These are phyloP conservation scores for Scrobipalpa atriplicella DNA, from an alignment of 2,888 invertebrate genomes.

Conservation along the genomic window DNA sequence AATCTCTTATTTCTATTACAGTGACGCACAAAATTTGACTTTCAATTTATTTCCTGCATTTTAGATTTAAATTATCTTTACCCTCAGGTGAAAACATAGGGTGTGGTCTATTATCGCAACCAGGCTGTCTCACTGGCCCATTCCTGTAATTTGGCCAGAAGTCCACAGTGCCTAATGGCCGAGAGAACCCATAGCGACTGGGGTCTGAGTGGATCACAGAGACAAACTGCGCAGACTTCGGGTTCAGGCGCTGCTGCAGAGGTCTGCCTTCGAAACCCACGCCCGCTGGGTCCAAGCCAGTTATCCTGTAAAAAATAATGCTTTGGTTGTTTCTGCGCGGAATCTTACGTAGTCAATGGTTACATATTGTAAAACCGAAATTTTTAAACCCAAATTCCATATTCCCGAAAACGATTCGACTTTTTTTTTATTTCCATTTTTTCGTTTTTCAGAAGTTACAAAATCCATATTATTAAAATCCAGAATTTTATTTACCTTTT, in stretches of 20 bases:
- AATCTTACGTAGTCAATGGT: too few relatives aligned
- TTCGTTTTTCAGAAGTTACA: too few relatives aligned
- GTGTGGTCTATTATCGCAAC: conserved; percentile 49
- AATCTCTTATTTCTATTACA: too few relatives aligned
- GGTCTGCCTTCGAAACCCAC: conserved; percentile 58
- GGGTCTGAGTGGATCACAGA: conserved; percentile 68
- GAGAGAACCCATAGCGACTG: conserved; percentile 59
- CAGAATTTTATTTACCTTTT: too few relatives aligned
- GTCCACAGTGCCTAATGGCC: conserved; percentile 60
- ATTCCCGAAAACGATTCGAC: too few relatives aligned
- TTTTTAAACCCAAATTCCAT: too few relatives aligned
- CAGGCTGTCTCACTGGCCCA: conserved; percentile 63
- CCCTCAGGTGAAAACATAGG: conserved; percentile 60
- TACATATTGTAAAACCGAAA: too few relatives aligned
- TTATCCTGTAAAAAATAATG: conserved; percentile 57
- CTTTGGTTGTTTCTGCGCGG: too few relatives aligned
- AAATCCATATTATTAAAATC: too few relatives aligned
- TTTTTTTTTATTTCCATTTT: too few relatives aligned
- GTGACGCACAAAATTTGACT: too few relatives aligned
- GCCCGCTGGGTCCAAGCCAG: conserved; percentile 68
- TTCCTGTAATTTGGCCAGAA: conserved; percentile 70
- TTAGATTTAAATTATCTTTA: conserved; percentile 33
- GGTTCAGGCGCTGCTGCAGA: conserved; percentile 47
- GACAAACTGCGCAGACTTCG: conserved; percentile 59
- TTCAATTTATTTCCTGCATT: too few relatives aligned